These are phyloP conservation scores for Physella acuta DNA, from an alignment of 1,140 invertebrate genomes.

Conservation along the genomic window DNA sequence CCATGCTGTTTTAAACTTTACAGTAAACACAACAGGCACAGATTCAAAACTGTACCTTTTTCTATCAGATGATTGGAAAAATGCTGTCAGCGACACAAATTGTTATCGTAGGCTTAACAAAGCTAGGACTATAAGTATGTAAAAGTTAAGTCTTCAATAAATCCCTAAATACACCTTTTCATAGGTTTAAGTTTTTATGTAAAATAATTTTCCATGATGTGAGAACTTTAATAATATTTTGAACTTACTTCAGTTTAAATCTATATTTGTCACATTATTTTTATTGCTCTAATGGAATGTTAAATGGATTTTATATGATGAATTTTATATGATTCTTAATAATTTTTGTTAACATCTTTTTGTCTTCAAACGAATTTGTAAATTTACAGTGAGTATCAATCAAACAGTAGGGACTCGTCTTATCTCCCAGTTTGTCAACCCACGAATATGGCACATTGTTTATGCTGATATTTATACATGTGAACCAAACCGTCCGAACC, in stretches of 20 bases:
- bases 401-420: conserved; percentile 37
- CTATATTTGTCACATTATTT: too few relatives aligned
- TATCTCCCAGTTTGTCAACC: conserved; percentile 35
- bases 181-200: too few relatives aligned
- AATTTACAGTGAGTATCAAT: conserved; percentile 42
- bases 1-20: conserved; percentile 43
- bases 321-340: too few relatives aligned
- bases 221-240: too few relatives aligned
- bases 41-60: conserved; percentile 40
- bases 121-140: conserved; percentile 42
- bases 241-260: too few relatives aligned
- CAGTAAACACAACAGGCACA: conserved; percentile 36
- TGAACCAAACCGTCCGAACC: conserved; percentile 21
- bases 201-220: too few relatives aligned
- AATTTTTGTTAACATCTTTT: too few relatives aligned
- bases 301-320: too few relatives aligned
- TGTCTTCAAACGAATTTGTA: too few relatives aligned
- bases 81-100: conserved; percentile 53
- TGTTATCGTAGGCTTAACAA: conserved; percentile 59
- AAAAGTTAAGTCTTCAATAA: conserved; percentile 1
- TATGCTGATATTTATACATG: conserved; percentile 50
- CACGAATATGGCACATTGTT: conserved; percentile 49
- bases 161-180: too few relatives aligned
- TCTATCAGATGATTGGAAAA: conserved; percentile 46
- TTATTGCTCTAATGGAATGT: too few relatives aligned